These are phyloP conservation scores for Myodes glareolus DNA, from an alignment of 2,113 vertebrate genomes.

Conservation along the genomic window DNA sequence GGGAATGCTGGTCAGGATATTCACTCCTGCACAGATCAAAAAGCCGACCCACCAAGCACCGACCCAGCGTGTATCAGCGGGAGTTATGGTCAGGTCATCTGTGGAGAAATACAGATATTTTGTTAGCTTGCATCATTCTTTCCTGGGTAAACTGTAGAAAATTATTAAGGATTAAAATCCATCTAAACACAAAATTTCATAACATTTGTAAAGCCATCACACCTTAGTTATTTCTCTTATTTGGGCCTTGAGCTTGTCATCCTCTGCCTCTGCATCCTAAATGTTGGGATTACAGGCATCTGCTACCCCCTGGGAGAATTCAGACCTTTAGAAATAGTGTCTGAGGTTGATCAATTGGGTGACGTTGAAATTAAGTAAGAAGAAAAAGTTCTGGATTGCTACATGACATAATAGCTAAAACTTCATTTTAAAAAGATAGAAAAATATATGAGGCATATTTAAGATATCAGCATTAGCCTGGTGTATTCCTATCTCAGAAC, in stretches of 20 bases:
- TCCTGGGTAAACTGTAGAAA: neutral
- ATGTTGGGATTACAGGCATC: neutral
- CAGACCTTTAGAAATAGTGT: neutral
- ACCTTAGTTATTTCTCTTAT: neutral
- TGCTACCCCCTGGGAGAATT: neutral
- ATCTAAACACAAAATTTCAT: neutral
- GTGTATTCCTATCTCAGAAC: neutral
- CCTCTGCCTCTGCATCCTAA: neutral
- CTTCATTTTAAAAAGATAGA: neutral
- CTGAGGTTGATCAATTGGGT: neutral
- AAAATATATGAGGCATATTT: neutral
- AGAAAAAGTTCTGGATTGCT: neutral
- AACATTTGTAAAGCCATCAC: neutral
- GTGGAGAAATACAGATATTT: neutral
- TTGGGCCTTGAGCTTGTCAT: neutral
- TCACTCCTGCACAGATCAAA: slow-evolving; percentile 85
- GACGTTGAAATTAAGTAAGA: neutral
- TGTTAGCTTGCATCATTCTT: neutral
- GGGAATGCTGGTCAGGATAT: slow-evolving; percentile 83
- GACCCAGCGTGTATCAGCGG: slow-evolving; percentile 87
- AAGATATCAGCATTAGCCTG: neutral
- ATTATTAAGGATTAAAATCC: neutral
- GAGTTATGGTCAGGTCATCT: slow-evolving; percentile 85
- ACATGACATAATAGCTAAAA: neutral
- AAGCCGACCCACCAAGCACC: slow-evolving; percentile 90